These are phyloP conservation scores for Porites cylindrica DNA, from an alignment of 92 coral and sea anemone genomes.

Conservation along the genomic window DNA sequence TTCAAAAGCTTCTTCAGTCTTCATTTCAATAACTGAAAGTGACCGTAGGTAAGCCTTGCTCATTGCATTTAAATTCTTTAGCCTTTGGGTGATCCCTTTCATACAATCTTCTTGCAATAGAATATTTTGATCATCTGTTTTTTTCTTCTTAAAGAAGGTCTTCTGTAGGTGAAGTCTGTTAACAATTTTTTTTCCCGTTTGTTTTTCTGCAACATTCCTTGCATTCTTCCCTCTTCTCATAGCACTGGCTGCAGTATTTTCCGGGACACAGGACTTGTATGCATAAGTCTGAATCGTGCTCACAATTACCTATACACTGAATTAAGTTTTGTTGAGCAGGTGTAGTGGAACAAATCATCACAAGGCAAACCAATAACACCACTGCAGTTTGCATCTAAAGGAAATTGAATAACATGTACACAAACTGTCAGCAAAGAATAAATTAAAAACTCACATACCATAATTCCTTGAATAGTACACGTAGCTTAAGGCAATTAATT, in stretches of 20 bases:
- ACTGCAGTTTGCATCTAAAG: conserved; percentile 3
- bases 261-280: conserved; percentile 4
- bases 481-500: no score
- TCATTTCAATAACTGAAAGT: no score
- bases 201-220: conserved; percentile 24
- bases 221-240: background rate
- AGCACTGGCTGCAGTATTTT: background rate
- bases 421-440: no score
- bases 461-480: no score
- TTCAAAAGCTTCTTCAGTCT: no score
- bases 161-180: background rate
- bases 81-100: background rate
- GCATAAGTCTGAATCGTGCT: background rate
- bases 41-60: background rate
- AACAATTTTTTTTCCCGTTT: background rate
- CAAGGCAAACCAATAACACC: background rate
- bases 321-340: background rate
- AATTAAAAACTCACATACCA: no score
- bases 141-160: background rate
- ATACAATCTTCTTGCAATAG: background rate
- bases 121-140: background rate
- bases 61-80: background rate
- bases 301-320: conserved; percentile 5
- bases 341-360: background rate
- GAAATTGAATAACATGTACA: background rate